Evolutionary conservation across 1,140 invertebrate genomes (phyloP).

Genomic region (Drosophila tropicalis): DNA sequence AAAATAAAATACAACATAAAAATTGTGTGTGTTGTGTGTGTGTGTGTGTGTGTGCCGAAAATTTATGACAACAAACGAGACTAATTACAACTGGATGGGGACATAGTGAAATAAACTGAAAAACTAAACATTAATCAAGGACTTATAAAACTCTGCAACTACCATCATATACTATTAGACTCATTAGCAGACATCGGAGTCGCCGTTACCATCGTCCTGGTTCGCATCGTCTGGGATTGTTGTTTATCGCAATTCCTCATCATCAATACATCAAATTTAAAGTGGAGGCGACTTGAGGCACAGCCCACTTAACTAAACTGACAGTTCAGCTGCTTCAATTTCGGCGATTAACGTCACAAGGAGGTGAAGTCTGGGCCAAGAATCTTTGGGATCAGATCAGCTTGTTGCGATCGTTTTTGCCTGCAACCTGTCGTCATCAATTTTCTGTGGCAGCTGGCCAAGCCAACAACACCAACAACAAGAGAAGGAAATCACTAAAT

Average conservation of each 20-base stretch:
- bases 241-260: constrained; percentile 58
- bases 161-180: constrained; percentile 13
- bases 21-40: background rate
- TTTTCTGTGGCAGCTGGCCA: constrained; percentile 72
- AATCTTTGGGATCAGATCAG: constrained; percentile 34
- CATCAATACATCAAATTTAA: constrained; percentile 61
- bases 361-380: background rate
- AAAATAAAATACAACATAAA: background rate
- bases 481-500: constrained; percentile 62
- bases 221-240: background rate
- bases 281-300: constrained; percentile 54
- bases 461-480: constrained; percentile 32
- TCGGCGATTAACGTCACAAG: constrained; percentile 77
- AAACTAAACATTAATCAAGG: constrained; percentile 67
- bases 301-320: constrained; percentile 75
- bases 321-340: constrained; percentile 81
- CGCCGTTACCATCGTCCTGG: background rate
- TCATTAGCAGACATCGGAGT: background rate
- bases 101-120: constrained; percentile 44
- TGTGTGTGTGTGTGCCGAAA: constrained; percentile 33
- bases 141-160: constrained; percentile 30
- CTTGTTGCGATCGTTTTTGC: constrained; percentile 24
- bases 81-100: constrained; percentile 54
- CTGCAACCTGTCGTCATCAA: constrained; percentile 81
- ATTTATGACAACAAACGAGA: constrained; percentile 72